Evolutionary conservation across 2,113 vertebrate species (phyloP).

Genomic region (Symphodus melops): DNA sequence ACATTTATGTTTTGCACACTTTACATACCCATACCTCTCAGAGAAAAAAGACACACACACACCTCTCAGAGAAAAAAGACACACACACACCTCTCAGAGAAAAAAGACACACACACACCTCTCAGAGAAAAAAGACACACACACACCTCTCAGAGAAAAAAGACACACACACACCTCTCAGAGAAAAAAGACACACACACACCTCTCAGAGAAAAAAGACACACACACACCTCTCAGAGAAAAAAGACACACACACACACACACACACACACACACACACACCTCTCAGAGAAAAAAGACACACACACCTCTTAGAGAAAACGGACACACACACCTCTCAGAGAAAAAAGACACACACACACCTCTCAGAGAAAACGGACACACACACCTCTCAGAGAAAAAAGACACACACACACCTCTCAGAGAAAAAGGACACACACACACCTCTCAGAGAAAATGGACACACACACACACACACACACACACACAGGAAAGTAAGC

Average conservation of each 20-base stretch:
- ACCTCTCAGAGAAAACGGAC: not conserved
- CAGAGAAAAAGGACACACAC: not conserved
- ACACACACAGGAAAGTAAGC: not conserved
- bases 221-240: not conserved
- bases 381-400: not conserved
- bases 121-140: not conserved
- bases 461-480: not conserved
- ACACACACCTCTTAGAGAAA: not conserved
- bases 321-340: too few species aligned
- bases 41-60: not conserved
- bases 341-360: too few species aligned
- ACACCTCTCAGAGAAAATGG: too few species aligned
- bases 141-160: not conserved
- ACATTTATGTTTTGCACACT: constrained; percentile 30
- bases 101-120: too few species aligned
- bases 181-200: too few species aligned
- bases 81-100: too few species aligned
- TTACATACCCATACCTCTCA: not conserved
- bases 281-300: not conserved
- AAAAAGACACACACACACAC: too few species aligned
- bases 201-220: not conserved
- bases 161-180: too few species aligned
- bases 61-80: too few species aligned
- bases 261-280: not conserved
- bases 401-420: too few species aligned